Evolutionary conservation across 92 coral and sea anemone genomes (phyloP).

Genomic region (Actinernus sp.): DNA sequence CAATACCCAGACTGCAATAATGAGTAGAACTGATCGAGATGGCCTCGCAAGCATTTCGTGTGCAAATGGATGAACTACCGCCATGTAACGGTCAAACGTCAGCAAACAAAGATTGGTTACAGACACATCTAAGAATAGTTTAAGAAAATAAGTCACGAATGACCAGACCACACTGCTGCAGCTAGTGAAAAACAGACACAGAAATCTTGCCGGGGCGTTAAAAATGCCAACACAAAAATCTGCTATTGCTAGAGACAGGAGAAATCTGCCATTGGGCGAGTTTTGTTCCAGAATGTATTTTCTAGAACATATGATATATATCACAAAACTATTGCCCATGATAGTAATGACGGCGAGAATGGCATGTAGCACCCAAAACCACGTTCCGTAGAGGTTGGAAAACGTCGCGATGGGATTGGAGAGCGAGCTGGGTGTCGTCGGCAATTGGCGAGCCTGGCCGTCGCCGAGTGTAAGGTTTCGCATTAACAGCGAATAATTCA

Average conservation of each 20-base stretch:
- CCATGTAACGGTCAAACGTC: neutral
- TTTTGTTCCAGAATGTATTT: neutral
- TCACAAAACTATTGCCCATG: neutral
- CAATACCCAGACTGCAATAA: neutral
- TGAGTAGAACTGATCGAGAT: neutral
- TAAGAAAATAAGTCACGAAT: neutral
- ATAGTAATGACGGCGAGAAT: neutral
- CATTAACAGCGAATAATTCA: too few relatives aligned
- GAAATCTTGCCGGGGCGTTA: constrained; percentile 1
- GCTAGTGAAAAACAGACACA: neutral
- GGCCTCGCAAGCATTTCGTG: neutral
- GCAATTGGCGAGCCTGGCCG: too few relatives aligned
- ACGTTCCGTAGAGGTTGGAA: neutral
- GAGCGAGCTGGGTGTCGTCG: too few relatives aligned
- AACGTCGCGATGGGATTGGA: constrained; percentile 1
- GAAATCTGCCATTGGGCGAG: constrained; percentile 5
- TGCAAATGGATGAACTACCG: neutral
- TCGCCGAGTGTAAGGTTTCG: too few relatives aligned
- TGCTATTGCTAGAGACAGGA: neutral
- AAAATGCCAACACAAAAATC: constrained; percentile 1
- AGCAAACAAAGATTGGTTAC: neutral
- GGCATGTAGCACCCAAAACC: neutral
- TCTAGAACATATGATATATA: neutral
- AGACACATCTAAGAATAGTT: neutral
- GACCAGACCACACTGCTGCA: neutral